Conservation (phyloP, 30 jellyfish, hydroid and myxozoan species). For the Chrysaora quinquecirrha region DNA sequence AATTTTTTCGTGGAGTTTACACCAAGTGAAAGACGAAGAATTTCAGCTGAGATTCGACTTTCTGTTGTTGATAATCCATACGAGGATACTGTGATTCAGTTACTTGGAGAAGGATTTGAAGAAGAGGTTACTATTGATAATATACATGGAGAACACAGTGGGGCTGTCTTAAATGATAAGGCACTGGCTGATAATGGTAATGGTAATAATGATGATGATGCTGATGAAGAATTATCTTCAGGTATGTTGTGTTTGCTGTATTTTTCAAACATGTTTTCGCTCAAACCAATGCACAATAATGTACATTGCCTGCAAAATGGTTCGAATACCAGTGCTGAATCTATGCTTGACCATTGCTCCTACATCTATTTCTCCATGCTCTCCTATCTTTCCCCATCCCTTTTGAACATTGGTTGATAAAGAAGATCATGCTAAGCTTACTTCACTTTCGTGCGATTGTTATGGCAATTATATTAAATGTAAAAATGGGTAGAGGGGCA, state of each 20-base stretch:
- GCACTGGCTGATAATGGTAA: constrained; percentile 30
- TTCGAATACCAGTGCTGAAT: too few species aligned
- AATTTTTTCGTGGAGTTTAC: constrained; percentile 74
- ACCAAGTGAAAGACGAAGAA: constrained; percentile 57
- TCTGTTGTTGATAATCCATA: constrained; percentile 90
- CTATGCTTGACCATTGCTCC: too few species aligned
- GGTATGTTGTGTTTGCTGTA: too few species aligned
- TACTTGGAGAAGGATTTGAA: constrained; percentile 87
- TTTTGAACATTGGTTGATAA: too few species aligned
- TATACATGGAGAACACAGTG: constrained; percentile 53
- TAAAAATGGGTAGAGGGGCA: too few species aligned
- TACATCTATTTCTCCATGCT: too few species aligned
- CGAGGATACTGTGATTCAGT: constrained; percentile 80
- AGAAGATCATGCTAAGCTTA: too few species aligned
- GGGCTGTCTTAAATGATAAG: constrained; percentile 2
- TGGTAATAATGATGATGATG: constrained; percentile 31
- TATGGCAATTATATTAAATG: too few species aligned
- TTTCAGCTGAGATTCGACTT: constrained; percentile 76
- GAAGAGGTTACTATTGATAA: constrained; percentile 89
- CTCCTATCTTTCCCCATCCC: too few species aligned
- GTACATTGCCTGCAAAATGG: too few species aligned
- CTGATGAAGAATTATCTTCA: background rate
- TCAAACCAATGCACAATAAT: too few species aligned
- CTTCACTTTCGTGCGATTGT: too few species aligned
- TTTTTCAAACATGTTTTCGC: background rate